These are phyloP conservation scores for Drosophila lini DNA, from an alignment of 1,140 invertebrate species.

Conservation along the genomic window DNA sequence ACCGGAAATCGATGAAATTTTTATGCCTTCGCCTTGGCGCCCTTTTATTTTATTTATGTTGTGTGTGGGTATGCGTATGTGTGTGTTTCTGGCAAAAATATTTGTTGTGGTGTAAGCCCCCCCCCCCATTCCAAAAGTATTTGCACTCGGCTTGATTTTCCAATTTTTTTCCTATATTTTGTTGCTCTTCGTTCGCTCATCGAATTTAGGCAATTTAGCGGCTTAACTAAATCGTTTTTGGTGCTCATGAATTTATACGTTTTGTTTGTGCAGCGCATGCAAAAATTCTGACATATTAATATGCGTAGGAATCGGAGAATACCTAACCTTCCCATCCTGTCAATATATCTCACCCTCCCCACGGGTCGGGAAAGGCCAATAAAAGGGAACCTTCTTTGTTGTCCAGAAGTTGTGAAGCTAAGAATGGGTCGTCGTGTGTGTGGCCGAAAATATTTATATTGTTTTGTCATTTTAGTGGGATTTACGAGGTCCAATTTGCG, in stretches of 20 bases:
- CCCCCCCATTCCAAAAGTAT: slow-evolving; percentile 42
- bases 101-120: slow-evolving; percentile 33
- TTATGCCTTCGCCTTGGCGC: slow-evolving; percentile 68
- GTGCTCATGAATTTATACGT: slow-evolving; percentile 79
- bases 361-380: slow-evolving; percentile 19
- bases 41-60: slow-evolving; percentile 70
- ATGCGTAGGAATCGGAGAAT: slow-evolving; percentile 19
- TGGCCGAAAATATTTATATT: slow-evolving; percentile 64
- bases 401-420: slow-evolving; percentile 18
- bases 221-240: slow-evolving; percentile 78
- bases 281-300: slow-evolving; percentile 63
- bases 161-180: slow-evolving; percentile 46
- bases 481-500: slow-evolving; percentile 50
- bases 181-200: slow-evolving; percentile 34
- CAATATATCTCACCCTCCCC: not conserved
- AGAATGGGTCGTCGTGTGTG: not conserved
- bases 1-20: slow-evolving; percentile 82
- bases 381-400: slow-evolving; percentile 35
- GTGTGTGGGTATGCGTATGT: slow-evolving; percentile 28
- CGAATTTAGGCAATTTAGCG: slow-evolving; percentile 79
- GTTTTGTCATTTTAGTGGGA: slow-evolving; percentile 62
- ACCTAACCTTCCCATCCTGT: slow-evolving; percentile 3
- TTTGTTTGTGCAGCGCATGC: slow-evolving; percentile 80
- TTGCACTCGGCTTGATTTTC: slow-evolving; percentile 74
- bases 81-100: slow-evolving; percentile 53